Conservation (phyloP, 2,888 invertebrate species). For the Chelonus formosanus region DNA sequence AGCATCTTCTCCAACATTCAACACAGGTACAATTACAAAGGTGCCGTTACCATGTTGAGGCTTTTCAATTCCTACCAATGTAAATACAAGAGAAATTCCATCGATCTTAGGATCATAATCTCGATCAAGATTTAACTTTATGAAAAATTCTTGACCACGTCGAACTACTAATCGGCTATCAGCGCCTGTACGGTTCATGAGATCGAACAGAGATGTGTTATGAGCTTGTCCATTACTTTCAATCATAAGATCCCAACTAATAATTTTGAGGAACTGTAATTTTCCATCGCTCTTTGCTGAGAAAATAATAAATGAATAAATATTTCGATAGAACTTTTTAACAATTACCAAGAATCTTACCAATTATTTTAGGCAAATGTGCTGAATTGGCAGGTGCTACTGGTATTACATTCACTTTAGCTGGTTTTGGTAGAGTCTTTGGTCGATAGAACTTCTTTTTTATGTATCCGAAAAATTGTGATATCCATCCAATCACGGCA, state of each 20-base stretch:
- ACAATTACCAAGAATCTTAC: too few relatives aligned
- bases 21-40: conserved; percentile 77
- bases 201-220: conserved; percentile 80
- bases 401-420: too few relatives aligned
- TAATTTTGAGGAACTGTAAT: conserved; percentile 72
- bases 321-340: too few relatives aligned
- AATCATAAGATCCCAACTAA: conserved; percentile 77
- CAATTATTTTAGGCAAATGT: too few relatives aligned
- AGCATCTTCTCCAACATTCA: conserved; percentile 71
- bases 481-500: too few relatives aligned
- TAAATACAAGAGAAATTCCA: conserved; percentile 85
- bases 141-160: conserved; percentile 82
- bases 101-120: conserved; percentile 78
- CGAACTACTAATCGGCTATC: conserved; percentile 77
- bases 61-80: conserved; percentile 79
- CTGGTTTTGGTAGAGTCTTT: too few relatives aligned
- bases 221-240: conserved; percentile 79
- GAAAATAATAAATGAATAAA: background rate
- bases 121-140: conserved; percentile 78
- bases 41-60: conserved; percentile 85
- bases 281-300: conserved; percentile 54
- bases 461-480: too few relatives aligned
- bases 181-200: conserved; percentile 70
- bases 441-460: too few relatives aligned
- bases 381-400: too few relatives aligned